These are phyloP conservation scores for Pionites leucogaster DNA, from an alignment of 2,113 vertebrate genomes.

Conservation along the genomic window DNA sequence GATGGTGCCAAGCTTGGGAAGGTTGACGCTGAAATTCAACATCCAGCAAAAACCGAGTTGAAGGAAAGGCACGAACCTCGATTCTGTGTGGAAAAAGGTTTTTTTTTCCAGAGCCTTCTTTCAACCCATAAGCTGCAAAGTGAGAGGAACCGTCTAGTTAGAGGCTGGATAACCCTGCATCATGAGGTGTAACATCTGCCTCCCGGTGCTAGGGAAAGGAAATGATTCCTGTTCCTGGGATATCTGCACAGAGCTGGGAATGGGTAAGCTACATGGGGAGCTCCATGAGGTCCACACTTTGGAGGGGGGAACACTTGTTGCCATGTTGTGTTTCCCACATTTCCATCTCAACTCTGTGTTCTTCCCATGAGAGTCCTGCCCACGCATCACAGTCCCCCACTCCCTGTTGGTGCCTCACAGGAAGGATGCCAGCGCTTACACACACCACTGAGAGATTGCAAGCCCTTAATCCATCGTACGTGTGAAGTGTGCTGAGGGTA, in stretches of 20 bases:
- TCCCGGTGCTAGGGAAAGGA: not conserved
- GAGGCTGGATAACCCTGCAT: not conserved
- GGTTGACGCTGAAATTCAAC: not conserved
- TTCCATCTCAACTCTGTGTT: not conserved
- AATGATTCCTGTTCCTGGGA: not conserved
- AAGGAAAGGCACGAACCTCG: not conserved
- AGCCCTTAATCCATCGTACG: not conserved
- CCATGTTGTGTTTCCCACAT: not conserved
- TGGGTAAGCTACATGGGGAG: not conserved
- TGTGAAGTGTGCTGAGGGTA: not conserved
- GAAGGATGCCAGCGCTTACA: not conserved
- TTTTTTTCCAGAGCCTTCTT: not conserved
- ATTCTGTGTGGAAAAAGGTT: rapidly evolving
- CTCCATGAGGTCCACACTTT: not conserved
- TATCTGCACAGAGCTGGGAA: not conserved
- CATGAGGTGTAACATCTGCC: not conserved
- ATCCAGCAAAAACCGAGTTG: not conserved
- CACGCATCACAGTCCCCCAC: rapidly evolving
- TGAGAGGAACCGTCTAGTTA: not conserved
- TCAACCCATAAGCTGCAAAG: not conserved
- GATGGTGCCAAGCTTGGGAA: not conserved
- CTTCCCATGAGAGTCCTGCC: not conserved
- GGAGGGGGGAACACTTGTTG: not conserved
- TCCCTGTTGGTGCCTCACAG: not conserved
- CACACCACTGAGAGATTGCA: rapidly evolving